Conservation (phyloP, 2,888 invertebrate species). For the Atrina japonica region DNA sequence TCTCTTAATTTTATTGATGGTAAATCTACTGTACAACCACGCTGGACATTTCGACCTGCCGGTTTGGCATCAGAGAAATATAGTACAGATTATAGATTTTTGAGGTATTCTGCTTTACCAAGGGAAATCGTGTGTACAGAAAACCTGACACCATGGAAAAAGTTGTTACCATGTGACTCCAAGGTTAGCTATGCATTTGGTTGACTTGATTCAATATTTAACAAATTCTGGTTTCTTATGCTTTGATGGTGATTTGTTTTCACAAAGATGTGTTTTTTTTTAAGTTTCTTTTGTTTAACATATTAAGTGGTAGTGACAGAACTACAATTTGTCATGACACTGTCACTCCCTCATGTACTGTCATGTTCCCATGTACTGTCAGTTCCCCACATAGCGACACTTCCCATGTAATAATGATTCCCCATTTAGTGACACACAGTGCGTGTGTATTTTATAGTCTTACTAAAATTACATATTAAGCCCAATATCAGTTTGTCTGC, state of each 20-base stretch:
- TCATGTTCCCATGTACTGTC: too few species aligned
- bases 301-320: too few species aligned
- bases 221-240: neutral
- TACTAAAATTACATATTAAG: too few species aligned
- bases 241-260: neutral
- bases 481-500: too few species aligned
- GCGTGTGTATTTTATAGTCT: too few species aligned
- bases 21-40: constrained; percentile 90
- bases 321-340: too few species aligned
- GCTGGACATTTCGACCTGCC: constrained; percentile 90
- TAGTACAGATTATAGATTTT: constrained; percentile 75
- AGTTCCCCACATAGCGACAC: too few species aligned
- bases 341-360: too few species aligned
- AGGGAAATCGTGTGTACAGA: constrained; percentile 99
- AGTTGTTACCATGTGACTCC: constrained; percentile 94
- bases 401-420: too few species aligned
- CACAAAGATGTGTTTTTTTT: neutral
- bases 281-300: neutral
- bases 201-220: neutral
- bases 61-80: constrained; percentile 85
- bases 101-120: constrained; percentile 92
- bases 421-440: too few species aligned
- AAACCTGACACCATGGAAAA: constrained; percentile 99
- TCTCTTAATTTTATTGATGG: constrained; percentile 95
- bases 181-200: constrained; percentile 64